Evolutionary conservation across 2,113 vertebrate genomes (phyloP).

Genomic region (Nothobranchius kuhntae): DNA sequence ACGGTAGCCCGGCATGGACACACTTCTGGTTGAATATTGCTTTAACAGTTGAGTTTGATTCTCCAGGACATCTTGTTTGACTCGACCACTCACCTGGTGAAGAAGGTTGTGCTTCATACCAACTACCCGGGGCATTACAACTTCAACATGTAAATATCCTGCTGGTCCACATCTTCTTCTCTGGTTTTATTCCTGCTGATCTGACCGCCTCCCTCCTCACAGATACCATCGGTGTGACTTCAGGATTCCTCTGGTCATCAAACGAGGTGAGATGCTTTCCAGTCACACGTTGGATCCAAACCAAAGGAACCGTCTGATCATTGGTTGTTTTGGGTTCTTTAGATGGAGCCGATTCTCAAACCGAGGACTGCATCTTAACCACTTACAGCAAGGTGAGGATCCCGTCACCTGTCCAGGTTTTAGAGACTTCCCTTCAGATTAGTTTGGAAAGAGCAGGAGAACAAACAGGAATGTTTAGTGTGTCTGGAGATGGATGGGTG

Average conservation of each 20-base stretch:
- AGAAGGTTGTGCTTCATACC: slow-evolving; percentile 99
- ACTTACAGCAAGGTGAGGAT: slow-evolving; percentile 93
- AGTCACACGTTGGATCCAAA: neutral
- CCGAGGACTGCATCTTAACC: slow-evolving; percentile 86
- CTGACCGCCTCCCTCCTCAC: slow-evolving; percentile 46
- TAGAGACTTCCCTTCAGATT: too few relatives aligned
- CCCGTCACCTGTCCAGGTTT: too few relatives aligned
- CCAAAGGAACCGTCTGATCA: neutral
- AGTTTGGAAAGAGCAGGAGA: too few relatives aligned
- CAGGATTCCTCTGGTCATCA: slow-evolving; percentile 93
- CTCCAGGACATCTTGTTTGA: slow-evolving; percentile 96
- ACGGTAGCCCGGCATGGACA: too few relatives aligned
- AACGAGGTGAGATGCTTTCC: slow-evolving; percentile 84
- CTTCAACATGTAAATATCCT: slow-evolving; percentile 92
- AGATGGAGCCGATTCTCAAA: slow-evolving; percentile 87
- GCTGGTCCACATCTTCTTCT: neutral
- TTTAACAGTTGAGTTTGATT: neutral
- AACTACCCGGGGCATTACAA: slow-evolving; percentile 99
- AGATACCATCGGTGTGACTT: slow-evolving; percentile 99
- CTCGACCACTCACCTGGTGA: slow-evolving; percentile 94
- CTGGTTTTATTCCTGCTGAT: neutral
- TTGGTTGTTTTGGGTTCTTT: neutral
- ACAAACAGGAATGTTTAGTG: too few relatives aligned
- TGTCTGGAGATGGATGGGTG: too few relatives aligned
- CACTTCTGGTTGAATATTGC: too few relatives aligned